Conservation (phyloP, 2,888 invertebrate species). For the Ormia ochracea region DNA sequence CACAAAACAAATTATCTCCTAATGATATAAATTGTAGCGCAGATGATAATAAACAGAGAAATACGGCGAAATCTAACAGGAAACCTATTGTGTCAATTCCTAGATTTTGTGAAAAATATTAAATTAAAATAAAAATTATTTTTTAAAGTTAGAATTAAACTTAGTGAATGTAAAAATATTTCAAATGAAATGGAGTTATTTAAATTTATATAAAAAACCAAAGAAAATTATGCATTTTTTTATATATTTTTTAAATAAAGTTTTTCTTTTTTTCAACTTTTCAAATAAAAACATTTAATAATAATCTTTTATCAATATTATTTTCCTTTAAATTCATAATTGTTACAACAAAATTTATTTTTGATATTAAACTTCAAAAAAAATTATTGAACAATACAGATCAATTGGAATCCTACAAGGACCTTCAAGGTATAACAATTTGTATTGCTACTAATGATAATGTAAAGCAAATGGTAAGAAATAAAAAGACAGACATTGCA, state of each 20-base stretch:
- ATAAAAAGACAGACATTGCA: background rate
- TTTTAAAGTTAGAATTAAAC: too few species aligned
- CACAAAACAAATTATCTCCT: too few species aligned
- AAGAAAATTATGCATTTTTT: slow-evolving; percentile 49
- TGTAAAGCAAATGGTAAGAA: slow-evolving; percentile 16
- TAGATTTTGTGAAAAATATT: too few species aligned
- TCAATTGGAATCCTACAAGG: slow-evolving; percentile 78
- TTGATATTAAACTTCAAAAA: slow-evolving; percentile 33
- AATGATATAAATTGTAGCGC: too few species aligned
- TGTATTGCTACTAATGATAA: background rate
- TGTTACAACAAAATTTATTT: slow-evolving; percentile 28
- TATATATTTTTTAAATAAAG: background rate
- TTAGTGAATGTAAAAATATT: too few species aligned
- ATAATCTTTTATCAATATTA: background rate
- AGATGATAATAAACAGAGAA: too few species aligned
- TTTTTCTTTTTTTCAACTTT: background rate
- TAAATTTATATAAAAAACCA: too few species aligned
- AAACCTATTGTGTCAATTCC: too few species aligned
- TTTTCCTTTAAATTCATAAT: slow-evolving; percentile 40
- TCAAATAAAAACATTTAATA: slow-evolving; percentile 1
- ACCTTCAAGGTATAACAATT: slow-evolving; percentile 76
- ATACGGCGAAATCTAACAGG: too few species aligned
- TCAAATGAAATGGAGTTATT: too few species aligned
- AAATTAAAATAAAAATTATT: too few species aligned
- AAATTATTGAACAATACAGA: slow-evolving; percentile 69